These are phyloP conservation scores for Zygogramma bicolorata DNA, from an alignment of 2,888 invertebrate species.

Conservation along the genomic window DNA sequence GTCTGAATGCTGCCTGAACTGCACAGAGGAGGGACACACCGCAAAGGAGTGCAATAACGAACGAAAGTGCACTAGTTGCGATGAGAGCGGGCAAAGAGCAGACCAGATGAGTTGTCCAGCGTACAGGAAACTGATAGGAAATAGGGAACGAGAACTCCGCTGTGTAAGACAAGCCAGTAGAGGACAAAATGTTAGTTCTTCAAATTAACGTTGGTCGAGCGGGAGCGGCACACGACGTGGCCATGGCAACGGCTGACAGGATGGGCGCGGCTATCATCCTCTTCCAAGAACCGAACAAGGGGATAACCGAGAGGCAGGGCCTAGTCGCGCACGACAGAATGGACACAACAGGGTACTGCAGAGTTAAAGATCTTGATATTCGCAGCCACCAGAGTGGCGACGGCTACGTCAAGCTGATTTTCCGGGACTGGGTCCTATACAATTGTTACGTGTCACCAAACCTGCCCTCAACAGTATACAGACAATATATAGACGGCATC, in stretches of 20 bases:
- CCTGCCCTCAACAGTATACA: neutral
- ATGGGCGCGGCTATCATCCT: neutral
- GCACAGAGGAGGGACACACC: neutral
- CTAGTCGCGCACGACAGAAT: neutral
- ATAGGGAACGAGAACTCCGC: neutral
- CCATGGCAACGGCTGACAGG: neutral
- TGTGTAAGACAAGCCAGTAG: neutral
- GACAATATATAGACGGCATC: neutral
- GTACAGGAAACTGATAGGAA: neutral
- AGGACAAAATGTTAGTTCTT: neutral
- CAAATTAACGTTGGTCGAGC: slow-evolving; percentile 11
- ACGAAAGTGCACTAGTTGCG: neutral
- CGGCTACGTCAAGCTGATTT: neutral
- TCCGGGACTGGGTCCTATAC: neutral
- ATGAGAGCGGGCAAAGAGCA: neutral
- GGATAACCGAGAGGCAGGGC: neutral
- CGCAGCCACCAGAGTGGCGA: neutral
- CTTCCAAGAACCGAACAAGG: neutral
- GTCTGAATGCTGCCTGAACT: neutral
- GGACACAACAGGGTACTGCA: neutral
- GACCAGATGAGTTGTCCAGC: neutral
- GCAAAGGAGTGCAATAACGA: neutral
- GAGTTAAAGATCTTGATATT: neutral
- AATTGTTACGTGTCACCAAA: slow-evolving; percentile 11
- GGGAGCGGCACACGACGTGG: neutral